Base-by-base conservation (phyloP, 2,888 invertebrate species). In the Athalia rosae region DNA sequence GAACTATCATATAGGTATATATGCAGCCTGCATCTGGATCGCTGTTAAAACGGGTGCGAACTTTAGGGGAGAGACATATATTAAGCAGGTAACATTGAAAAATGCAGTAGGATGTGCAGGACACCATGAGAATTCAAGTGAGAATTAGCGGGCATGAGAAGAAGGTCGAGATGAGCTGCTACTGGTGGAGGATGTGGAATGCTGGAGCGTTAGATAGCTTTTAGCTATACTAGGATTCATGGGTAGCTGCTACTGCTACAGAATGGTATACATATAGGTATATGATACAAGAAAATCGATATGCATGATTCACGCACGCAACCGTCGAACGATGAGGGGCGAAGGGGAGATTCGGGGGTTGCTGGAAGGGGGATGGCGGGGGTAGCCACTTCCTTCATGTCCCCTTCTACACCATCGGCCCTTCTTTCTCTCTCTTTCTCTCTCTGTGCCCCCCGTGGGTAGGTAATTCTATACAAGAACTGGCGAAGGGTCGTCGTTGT, bases 231-330 rank as follows among this genome's bases (percentile, higher is more conserved):
- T 11, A 50, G 53, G 53, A n/a, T 53, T 11, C 53, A 53, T 53
- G 53, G 53, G 53, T 28, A 28, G 28, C 28, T 28, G 28, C 28
- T 28, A 28, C 28, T 28, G 28, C 28, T 28, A 28, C 28, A 28
- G 28, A 28, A 28, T 28, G 28, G 28, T 28, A 28, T 28, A 28
- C 28, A 28, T 28, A 28, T 28, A 28, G 28, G 28, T 28, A 28
- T 28, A 28, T 28, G 53, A 53, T 11, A 58, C 83, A 85, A 86
- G 87, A 89, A 89, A 89, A 89, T 89, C 89, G 89, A 89, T 89
- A 89, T 88, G 89, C 88, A 88, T 89, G 89, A 89, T 89, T 89
- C 89, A 89, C 87, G 87, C 88, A 83, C 80, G 83, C 80, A 63
- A 74, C 73, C 74, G 74, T 61, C 71, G 80, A 76, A 78, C 77